Evolutionary conservation across 2,113 vertebrate genomes (phyloP).

Genomic region (Sebastes fasciatus): DNA sequence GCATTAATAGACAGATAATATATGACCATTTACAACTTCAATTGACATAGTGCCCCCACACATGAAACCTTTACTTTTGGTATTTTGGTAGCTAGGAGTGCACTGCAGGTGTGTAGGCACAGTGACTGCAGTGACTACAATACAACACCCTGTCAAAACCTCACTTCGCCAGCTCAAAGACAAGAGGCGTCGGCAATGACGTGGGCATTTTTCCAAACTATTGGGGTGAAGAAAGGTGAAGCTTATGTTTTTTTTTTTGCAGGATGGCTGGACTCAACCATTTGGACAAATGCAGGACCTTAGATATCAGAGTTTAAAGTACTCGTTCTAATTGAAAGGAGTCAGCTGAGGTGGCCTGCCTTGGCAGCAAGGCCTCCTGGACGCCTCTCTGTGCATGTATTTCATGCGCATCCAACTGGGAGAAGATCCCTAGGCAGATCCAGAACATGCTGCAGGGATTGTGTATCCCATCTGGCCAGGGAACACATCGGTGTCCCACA

Average conservation of each 20-base stretch:
- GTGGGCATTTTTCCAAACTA: too few relatives aligned
- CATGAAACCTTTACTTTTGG: background rate
- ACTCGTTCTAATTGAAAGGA: background rate
- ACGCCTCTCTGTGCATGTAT: slow-evolving; percentile 1
- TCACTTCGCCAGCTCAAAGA: background rate
- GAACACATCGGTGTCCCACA: slow-evolving; percentile 11
- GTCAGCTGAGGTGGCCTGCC: background rate
- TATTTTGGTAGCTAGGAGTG: too few relatives aligned
- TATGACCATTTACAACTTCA: background rate
- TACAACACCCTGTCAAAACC: background rate
- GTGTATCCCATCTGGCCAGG: slow-evolving; percentile 19
- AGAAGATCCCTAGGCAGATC: slow-evolving; percentile 2
- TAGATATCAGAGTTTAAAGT: background rate
- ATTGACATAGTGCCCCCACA: background rate
- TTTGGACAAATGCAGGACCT: background rate
- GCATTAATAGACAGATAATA: background rate
- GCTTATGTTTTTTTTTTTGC: background rate
- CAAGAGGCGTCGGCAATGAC: background rate
- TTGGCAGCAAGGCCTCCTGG: background rate
- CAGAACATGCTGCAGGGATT: slow-evolving; percentile 28
- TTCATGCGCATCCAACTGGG: background rate
- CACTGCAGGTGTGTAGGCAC: too few relatives aligned
- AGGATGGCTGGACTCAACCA: background rate
- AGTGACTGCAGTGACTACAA: background rate
- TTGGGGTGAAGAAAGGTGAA: background rate